These are phyloP conservation scores for Procapra przewalskii DNA, from an alignment of 2,113 vertebrate species.

Conservation along the genomic window DNA sequence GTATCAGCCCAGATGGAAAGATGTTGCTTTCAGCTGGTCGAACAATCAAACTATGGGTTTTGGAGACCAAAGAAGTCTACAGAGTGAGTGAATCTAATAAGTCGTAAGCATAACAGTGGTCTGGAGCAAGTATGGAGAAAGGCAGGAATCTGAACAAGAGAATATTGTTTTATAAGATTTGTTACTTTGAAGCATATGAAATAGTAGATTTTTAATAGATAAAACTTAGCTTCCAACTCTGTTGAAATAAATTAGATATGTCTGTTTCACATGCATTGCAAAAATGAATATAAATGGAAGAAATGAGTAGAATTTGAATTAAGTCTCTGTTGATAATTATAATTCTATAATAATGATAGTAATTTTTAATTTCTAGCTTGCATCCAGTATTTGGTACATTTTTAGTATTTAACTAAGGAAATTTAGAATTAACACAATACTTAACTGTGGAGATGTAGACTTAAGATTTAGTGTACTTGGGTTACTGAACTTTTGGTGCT, in stretches of 20 bases:
- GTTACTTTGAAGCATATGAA: neutral
- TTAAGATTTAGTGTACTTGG: neutral
- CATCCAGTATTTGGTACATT: neutral
- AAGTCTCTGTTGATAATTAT: neutral
- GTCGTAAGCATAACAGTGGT: conserved; percentile 15
- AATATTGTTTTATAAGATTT: neutral
- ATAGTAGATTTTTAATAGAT: neutral
- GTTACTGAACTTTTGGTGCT: conserved; percentile 66
- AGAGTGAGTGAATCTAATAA: conserved; percentile 86
- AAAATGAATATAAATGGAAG: neutral
- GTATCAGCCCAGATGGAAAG: conserved; percentile 95
- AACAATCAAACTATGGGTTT: conserved; percentile 97
- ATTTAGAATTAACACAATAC: neutral
- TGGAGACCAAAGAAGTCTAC: conserved; percentile 98
- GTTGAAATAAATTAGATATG: neutral
- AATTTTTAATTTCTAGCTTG: neutral
- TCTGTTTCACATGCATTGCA: neutral
- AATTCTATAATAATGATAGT: neutral
- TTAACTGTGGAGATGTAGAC: neutral
- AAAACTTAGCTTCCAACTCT: neutral
- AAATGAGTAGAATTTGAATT: conserved; percentile 1
- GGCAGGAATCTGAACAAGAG: neutral
- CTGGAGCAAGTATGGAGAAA: neutral
- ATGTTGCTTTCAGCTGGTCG: conserved; percentile 95
- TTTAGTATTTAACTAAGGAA: neutral